Conservation (phyloP, 2,113 vertebrate genomes). For the Apteryx mantelli region DNA sequence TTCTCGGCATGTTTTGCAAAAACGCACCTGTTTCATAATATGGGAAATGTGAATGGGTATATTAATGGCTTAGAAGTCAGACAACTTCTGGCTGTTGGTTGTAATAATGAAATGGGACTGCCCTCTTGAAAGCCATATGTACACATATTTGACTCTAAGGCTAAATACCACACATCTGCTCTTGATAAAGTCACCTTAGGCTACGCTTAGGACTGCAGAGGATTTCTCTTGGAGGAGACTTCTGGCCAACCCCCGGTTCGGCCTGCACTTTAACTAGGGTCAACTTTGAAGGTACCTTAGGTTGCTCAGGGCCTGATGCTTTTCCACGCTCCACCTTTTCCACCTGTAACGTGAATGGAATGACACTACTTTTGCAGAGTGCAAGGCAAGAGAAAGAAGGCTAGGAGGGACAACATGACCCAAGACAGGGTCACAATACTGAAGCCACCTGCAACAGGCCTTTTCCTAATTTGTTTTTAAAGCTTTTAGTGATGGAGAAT, state of each 20-base stretch:
- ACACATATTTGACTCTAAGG: background rate
- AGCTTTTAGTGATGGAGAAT: background rate
- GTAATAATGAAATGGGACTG: background rate
- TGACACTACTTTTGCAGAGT: background rate
- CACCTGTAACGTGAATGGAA: background rate
- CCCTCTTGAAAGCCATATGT: background rate
- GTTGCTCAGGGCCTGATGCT: background rate
- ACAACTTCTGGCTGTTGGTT: background rate
- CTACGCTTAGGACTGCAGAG: background rate
- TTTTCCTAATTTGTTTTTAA: background rate
- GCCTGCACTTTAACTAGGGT: background rate
- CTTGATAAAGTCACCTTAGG: background rate
- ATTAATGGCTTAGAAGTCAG: background rate
- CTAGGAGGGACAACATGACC: background rate
- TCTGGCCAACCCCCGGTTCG: background rate
- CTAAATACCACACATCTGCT: background rate
- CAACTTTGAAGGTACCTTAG: background rate
- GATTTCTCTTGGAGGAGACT: background rate
- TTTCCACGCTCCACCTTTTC: background rate
- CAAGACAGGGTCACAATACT: background rate
- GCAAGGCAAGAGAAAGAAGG: background rate
- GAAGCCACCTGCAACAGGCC: background rate
- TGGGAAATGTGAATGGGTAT: background rate
- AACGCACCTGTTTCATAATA: background rate
- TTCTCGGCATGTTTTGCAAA: background rate